A percentile compares a stretch with the other conserved stretches of the same genome.
Evolutionary conservation across 2,113 vertebrate genomes (phyloP).

Genomic region (Acrocephalus kingi): DNA sequence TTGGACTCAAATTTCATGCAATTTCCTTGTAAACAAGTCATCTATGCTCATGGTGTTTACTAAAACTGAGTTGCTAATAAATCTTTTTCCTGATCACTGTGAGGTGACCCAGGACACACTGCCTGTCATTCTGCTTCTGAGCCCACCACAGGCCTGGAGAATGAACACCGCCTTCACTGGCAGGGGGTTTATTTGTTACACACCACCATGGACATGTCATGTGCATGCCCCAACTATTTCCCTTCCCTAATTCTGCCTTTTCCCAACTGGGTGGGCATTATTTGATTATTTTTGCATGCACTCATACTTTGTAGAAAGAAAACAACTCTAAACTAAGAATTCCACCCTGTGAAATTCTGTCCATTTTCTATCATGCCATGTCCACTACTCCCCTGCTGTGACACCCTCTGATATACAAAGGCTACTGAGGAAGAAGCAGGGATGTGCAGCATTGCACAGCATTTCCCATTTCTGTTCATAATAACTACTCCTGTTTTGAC

Average conservation of each 20-base stretch:
- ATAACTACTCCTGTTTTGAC: not conserved
- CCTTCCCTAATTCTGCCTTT: not conserved
- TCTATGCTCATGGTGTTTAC: not conserved
- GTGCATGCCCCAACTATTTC: not conserved
- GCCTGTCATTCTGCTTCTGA: not conserved
- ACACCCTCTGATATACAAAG: not conserved
- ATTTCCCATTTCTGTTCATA: not conserved
- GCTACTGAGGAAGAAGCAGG: not conserved
- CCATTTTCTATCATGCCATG: not conserved
- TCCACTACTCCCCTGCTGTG: not conserved
- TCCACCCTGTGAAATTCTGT: not conserved
- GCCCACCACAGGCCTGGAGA: not conserved
- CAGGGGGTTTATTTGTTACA: accelerated
- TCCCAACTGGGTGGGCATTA: not conserved
- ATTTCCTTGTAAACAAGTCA: not conserved
- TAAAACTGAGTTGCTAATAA: not conserved
- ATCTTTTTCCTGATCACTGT: not conserved
- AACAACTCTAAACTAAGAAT: not conserved
- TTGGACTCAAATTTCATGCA: not conserved
- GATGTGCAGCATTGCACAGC: not conserved
- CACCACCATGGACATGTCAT: accelerated
- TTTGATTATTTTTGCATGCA: not conserved
- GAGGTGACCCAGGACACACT: not conserved
- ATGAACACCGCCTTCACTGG: too few relatives aligned
- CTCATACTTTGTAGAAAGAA: not conserved